Evolutionary conservation across 2,888 invertebrate genomes (phyloP).

Genomic region (Phalera bucephala): DNA sequence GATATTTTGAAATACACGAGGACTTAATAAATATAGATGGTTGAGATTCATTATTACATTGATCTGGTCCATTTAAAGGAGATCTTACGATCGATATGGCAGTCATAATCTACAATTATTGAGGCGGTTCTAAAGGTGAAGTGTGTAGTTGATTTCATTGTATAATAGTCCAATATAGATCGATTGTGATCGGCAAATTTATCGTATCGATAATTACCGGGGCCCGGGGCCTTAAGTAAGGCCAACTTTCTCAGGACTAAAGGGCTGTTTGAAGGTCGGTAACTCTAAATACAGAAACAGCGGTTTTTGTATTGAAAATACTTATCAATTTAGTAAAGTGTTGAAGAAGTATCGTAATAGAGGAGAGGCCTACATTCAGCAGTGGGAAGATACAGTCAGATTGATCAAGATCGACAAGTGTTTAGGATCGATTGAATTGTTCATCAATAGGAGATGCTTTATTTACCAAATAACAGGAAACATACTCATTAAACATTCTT

Average conservation of each 20-base stretch:
- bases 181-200: constrained; percentile 24
- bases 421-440: no score
- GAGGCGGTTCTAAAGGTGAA: constrained; percentile 29
- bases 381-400: no score
- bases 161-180: constrained; percentile 26
- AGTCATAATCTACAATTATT: constrained; percentile 25
- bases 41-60: constrained; percentile 24
- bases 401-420: no score
- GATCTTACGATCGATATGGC: constrained; percentile 41
- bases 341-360: no score
- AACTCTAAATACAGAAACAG: not conserved
- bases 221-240: constrained; percentile 12
- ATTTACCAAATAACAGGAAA: no score
- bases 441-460: no score
- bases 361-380: no score
- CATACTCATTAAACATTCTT: no score
- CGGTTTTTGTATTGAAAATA: no score
- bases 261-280: not conserved
- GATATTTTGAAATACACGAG: constrained; percentile 56
- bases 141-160: constrained; percentile 34
- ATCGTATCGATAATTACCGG: constrained; percentile 13
- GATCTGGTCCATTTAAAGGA: constrained; percentile 55
- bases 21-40: constrained; percentile 45
- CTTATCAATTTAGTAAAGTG: no score
- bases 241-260: not conserved